These are phyloP conservation scores for Macaca mulatta DNA, from an alignment of 2,113 vertebrate genomes.

Conservation along the genomic window DNA sequence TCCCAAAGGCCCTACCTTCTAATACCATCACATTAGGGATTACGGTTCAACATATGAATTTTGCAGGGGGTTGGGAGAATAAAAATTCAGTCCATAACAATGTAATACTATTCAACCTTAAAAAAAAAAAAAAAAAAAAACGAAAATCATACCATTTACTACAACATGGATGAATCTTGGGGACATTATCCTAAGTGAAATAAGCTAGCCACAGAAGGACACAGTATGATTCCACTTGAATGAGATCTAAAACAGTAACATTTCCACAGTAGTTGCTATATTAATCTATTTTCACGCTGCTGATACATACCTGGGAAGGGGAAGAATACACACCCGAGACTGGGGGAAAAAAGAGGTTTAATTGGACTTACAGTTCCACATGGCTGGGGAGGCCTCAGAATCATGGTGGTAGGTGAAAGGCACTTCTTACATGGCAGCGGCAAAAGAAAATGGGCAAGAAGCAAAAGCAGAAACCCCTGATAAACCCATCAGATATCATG, in stretches of 20 bases:
- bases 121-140: not conserved
- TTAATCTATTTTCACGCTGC: too few relatives aligned
- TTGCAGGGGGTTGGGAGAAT: not conserved
- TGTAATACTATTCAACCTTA: not conserved
- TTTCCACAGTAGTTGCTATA: not conserved
- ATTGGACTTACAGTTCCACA: too few relatives aligned
- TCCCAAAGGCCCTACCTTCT: not conserved
- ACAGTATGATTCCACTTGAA: not conserved
- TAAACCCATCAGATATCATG: too few relatives aligned
- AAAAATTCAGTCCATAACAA: not conserved
- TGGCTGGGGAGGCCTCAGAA: too few relatives aligned
- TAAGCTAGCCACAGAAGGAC: not conserved
- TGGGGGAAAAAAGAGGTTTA: too few relatives aligned
- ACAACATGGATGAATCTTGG: not conserved
- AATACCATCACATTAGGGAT: not conserved
- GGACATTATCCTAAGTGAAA: not conserved
- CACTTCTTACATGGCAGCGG: too few relatives aligned
- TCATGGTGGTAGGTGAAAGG: too few relatives aligned
- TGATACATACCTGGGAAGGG: too few relatives aligned
- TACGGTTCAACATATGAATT: not conserved
- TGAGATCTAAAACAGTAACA: not conserved
- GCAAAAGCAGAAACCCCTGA: too few relatives aligned
- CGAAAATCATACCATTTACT: not conserved
- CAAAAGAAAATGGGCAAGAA: too few relatives aligned
- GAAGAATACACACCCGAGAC: too few relatives aligned